A percentile compares a stretch with the other conserved stretches of the same genome.
These are phyloP conservation scores for Caenorhabditis afra DNA, from an alignment of 2,888 invertebrate species.

Conservation along the genomic window DNA sequence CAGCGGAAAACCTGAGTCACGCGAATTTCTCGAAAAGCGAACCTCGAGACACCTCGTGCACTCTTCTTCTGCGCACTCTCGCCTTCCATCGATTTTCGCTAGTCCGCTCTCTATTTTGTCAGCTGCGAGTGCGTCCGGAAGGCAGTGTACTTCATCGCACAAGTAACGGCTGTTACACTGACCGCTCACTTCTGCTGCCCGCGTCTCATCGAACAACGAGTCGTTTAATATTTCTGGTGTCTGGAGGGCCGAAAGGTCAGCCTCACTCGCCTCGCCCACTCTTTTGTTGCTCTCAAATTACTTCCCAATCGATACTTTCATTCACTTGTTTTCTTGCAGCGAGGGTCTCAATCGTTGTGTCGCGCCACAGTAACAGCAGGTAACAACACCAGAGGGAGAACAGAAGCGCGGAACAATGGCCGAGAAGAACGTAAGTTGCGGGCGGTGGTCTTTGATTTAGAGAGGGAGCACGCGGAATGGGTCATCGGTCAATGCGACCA, in stretches of 20 bases:
- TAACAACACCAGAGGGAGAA: slow-evolving; percentile 60
- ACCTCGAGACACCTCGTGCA: slow-evolving; percentile 21
- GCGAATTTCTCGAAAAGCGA: slow-evolving; percentile 23
- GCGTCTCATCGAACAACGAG: slow-evolving; percentile 26
- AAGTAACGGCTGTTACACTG: slow-evolving; percentile 53
- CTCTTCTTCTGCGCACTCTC: slow-evolving; percentile 34
- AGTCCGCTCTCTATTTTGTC: slow-evolving; percentile 44
- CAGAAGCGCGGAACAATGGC: slow-evolving; percentile 55
- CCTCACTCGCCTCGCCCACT: slow-evolving; percentile 31
- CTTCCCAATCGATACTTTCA: not conserved
- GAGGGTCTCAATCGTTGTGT: slow-evolving; percentile 56
- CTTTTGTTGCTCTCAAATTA: slow-evolving; percentile 8
- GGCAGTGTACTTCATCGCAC: slow-evolving; percentile 45
- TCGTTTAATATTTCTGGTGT: slow-evolving; percentile 45
- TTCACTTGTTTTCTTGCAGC: slow-evolving; percentile 19
- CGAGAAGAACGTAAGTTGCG: slow-evolving; percentile 56
- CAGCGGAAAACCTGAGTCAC: slow-evolving; percentile 17
- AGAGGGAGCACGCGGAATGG: slow-evolving; percentile 52
- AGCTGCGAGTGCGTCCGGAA: slow-evolving; percentile 42
- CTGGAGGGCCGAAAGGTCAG: slow-evolving; percentile 48
- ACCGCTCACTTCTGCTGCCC: slow-evolving; percentile 29
- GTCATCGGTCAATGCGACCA: slow-evolving; percentile 56
- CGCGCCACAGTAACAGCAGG: slow-evolving; percentile 58
- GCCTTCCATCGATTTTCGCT: slow-evolving; percentile 25
- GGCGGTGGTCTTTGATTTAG: slow-evolving; percentile 39